A percentile compares a stretch with the other conserved stretches of the same genome.
These are phyloP conservation scores for Hyla sarda DNA, from an alignment of 2,113 vertebrate species.

Conservation along the genomic window DNA sequence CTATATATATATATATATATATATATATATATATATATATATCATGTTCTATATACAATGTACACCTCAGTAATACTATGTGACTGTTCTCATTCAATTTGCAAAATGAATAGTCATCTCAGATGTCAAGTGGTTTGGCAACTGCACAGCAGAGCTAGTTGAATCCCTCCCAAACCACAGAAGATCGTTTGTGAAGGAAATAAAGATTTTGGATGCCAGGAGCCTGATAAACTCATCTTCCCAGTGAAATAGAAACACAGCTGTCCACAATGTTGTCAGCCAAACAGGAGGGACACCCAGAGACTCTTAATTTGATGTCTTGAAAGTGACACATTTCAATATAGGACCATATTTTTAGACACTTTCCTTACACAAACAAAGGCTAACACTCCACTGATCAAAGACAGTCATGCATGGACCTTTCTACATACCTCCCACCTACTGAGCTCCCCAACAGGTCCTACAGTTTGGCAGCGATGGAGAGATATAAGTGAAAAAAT, in stretches of 20 bases:
- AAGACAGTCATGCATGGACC: neutral
- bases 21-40: no score
- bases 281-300: neutral
- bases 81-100: neutral
- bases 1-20: no score
- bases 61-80: neutral
- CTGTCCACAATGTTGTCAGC: constrained; percentile 1
- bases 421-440: neutral
- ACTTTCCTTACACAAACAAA: neutral
- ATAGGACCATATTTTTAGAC: constrained; percentile 1
- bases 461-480: neutral
- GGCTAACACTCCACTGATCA: neutral
- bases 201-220: neutral
- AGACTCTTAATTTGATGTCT: neutral
- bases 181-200: neutral
- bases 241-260: neutral
- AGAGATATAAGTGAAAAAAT: no score
- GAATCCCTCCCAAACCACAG: neutral
- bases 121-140: constrained; percentile 1
- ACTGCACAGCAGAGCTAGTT: neutral
- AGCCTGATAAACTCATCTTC: neutral
- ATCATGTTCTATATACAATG: neutral
- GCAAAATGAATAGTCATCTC: neutral
- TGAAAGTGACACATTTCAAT: constrained; percentile 2
- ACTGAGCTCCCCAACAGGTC: neutral